Conservation (phyloP, 2,888 invertebrate species). For the Helicoverpa assulta region DNA sequence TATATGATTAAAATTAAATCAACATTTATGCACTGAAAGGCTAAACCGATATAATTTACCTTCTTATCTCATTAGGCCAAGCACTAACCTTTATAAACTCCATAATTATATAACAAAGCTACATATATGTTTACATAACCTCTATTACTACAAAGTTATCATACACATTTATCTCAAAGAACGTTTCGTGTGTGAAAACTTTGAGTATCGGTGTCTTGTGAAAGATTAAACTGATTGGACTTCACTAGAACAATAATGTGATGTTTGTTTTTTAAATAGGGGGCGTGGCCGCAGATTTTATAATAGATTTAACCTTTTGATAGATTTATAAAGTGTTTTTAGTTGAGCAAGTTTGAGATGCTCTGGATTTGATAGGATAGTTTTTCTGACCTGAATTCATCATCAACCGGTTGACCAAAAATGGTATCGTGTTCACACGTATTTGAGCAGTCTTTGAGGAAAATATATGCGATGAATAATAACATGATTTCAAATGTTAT, state of each 20-base stretch:
- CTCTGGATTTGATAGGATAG: slow-evolving; percentile 33
- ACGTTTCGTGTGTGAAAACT: slow-evolving; percentile 60
- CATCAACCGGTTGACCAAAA: too few relatives aligned
- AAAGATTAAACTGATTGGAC: slow-evolving; percentile 43
- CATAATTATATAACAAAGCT: slow-evolving; percentile 53
- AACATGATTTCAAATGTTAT: background rate
- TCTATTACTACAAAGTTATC: slow-evolving; percentile 45
- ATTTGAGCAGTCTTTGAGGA: too few relatives aligned
- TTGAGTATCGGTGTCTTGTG: slow-evolving; percentile 40
- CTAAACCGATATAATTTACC: slow-evolving; percentile 28
- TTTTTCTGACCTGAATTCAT: background rate
- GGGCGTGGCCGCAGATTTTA: slow-evolving; percentile 39
- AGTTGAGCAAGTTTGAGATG: slow-evolving; percentile 33
- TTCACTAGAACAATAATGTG: slow-evolving; percentile 46
- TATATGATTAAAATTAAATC: slow-evolving; percentile 25
- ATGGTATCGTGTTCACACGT: too few relatives aligned
- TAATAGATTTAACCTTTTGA: slow-evolving; percentile 43
- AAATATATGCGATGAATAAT: background rate
- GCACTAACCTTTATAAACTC: slow-evolving; percentile 52
- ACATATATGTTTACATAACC: slow-evolving; percentile 50
- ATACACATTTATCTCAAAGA: slow-evolving; percentile 57
- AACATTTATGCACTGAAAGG: slow-evolving; percentile 12
- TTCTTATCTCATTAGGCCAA: slow-evolving; percentile 47
- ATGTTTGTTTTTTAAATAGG: slow-evolving; percentile 41
- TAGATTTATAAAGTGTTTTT: slow-evolving; percentile 52